These are phyloP conservation scores for Mus spretus DNA, from an alignment of 2,797 vertebrate genomes.

Conservation along the genomic window DNA sequence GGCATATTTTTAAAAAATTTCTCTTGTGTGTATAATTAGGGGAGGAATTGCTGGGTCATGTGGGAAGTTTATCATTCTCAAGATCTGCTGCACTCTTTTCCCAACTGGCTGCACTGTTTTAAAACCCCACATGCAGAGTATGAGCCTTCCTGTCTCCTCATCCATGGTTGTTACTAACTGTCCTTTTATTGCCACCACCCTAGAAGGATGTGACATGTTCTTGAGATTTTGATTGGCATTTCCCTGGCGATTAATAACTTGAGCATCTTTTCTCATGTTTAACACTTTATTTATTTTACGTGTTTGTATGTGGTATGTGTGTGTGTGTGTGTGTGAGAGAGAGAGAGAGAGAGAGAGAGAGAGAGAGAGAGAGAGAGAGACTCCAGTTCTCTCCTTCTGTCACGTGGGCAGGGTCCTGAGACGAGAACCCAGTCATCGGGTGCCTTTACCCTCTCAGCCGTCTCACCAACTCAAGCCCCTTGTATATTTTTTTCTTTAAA, in stretches of 20 bases:
- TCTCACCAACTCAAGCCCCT: too few species aligned
- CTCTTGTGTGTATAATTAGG: neutral
- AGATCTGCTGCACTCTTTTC: neutral
- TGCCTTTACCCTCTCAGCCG: neutral
- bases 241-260: neutral
- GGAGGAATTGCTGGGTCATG: neutral
- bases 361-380: neutral
- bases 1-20: neutral
- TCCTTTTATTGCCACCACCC: neutral
- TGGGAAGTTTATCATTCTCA: neutral
- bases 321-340: neutral
- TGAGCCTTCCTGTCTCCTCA: neutral
- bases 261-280: conserved; percentile 1
- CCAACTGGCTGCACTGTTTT: neutral
- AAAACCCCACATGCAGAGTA: neutral
- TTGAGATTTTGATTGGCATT: neutral
- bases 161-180: neutral
- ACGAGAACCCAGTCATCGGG: neutral
- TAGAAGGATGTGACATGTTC: neutral
- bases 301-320: neutral
- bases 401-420: neutral
- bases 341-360: too few species aligned
- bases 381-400: neutral
- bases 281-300: neutral
- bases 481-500: neutral